Percentiles rank a stretch among this genome's conserved stretches.
Evolutionary conservation across 23 tunicate genomes (phyloP).

Genomic region (Ciona savignyi): DNA sequence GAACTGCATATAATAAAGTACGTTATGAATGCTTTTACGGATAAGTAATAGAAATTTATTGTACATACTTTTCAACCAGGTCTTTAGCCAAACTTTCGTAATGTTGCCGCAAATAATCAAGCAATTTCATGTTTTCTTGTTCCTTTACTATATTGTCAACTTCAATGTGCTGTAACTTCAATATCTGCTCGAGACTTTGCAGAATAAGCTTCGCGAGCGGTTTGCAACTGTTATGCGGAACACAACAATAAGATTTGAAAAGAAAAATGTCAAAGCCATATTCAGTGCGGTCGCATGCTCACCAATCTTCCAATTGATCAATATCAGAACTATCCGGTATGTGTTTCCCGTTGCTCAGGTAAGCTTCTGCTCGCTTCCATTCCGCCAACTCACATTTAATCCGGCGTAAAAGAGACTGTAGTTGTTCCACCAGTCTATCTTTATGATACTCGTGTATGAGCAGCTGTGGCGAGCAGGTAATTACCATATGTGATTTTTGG

Average conservation of each 20-base stretch:
- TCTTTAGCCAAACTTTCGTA: constrained; percentile 38
- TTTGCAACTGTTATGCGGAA: too few relatives aligned
- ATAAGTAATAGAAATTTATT: background rate
- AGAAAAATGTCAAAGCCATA: background rate
- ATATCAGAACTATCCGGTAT: constrained; percentile 24
- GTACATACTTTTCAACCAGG: constrained; percentile 9
- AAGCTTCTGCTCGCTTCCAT: constrained; percentile 64
- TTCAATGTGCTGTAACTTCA: constrained; percentile 17
- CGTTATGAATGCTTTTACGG: background rate
- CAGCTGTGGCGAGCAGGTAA: too few relatives aligned
- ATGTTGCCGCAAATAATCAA: constrained; percentile 8
- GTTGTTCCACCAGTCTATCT: background rate
- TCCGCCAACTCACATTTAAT: constrained; percentile 7
- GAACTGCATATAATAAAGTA: constrained; percentile 25
- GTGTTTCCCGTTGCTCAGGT: constrained; percentile 30
- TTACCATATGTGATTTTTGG: too few relatives aligned
- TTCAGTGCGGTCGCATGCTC: background rate
- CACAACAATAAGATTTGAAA: background rate
- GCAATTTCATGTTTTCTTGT: background rate
- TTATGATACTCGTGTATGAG: background rate
- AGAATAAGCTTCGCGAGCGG: constrained; percentile 20
- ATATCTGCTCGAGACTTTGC: constrained; percentile 29
- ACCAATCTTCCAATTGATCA: constrained; percentile 71
- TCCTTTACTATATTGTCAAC: constrained; percentile 9
- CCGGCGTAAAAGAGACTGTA: too few relatives aligned